Evolutionary conservation across 2,797 vertebrate species (phyloP).

Genomic region (Hippocampus kuda): DNA sequence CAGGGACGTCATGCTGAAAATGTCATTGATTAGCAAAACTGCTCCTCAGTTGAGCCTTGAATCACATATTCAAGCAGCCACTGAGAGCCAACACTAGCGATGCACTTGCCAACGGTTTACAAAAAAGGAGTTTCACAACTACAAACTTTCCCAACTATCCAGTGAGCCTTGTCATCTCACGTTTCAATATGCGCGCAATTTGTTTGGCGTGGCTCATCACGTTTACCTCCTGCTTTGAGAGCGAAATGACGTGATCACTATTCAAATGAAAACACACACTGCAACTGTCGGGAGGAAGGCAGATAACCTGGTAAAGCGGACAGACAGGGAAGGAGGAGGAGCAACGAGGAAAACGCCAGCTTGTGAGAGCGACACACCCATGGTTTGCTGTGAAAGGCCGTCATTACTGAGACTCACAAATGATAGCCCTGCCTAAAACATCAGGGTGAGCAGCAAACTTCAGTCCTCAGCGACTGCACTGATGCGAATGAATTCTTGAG

Average conservation of each 20-base stretch:
- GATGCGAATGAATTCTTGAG: constrained; percentile 20
- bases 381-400: constrained; percentile 52
- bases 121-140: not conserved
- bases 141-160: not conserved
- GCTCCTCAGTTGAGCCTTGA: not conserved
- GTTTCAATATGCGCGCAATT: not conserved
- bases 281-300: constrained; percentile 18
- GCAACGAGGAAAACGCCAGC: constrained; percentile 44
- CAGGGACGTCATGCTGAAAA: too few relatives aligned
- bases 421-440: constrained; percentile 61
- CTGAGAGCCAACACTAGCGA: not conserved
- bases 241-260: not conserved
- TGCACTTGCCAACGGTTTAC: not conserved
- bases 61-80: not conserved
- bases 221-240: not conserved
- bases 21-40: too few relatives aligned
- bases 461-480: constrained; percentile 29
- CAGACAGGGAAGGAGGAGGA: constrained; percentile 38
- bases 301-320: constrained; percentile 2
- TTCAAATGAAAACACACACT: constrained; percentile 48
- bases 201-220: not conserved
- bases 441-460: constrained; percentile 42
- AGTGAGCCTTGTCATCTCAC: not conserved
- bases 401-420: constrained; percentile 68
- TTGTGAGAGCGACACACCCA: constrained; percentile 68